Base-by-base conservation (phyloP, 1,140 invertebrate species). In the Drosophila nigromelanica region DNA sequence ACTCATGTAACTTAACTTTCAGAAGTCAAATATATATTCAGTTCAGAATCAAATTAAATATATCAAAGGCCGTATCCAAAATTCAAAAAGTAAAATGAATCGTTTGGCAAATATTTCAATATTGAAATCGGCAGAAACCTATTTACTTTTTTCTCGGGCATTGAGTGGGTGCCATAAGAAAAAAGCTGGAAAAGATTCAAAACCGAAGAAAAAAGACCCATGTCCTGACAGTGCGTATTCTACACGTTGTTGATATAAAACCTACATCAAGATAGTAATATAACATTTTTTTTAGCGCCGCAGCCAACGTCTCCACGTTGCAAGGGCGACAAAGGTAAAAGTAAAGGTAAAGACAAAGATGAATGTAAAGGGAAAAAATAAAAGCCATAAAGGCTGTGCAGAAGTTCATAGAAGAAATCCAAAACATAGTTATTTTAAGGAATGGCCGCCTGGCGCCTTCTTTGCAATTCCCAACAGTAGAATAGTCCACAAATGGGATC, bases 401-500 rank as follows among this genome's bases (percentile, higher is more conserved):
- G n/a, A n/a, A n/a, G n/a, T n/a, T n/a, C n/a, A n/a, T n/a, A n/a
- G n/a, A n/a, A n/a, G n/a, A n/a, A n/a, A n/a, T n/a, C 24, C 24
- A 27, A 2, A 35, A 3, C 7, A 55, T 40, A 55, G 52, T 4
- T 15, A 39, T 27, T 27, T 27, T 2, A 27, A 27, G 5, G 27
- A 27, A 27, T 27, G 54, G 60, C 64, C 55, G 58, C 7, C 40
- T 58, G 67, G 50, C 67, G 58, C 66, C 51, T 27, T 4, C 21
- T 27, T 6, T 27, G 33, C 21, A 1, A 27, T 35, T 30, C 6
- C 37, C 43, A 48, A 30, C 1, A 5, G n/a, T n/a, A 33, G 7
- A 51, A 11, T 21, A 60, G 56, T 50, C 39, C 55, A 64, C 59
- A 70, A 48, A 70, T 63, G 70, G 58, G 70, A 33, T 50, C 47